Base-by-base conservation (phyloP, 2,113 vertebrate genomes). In the Symphodus melops region DNA sequence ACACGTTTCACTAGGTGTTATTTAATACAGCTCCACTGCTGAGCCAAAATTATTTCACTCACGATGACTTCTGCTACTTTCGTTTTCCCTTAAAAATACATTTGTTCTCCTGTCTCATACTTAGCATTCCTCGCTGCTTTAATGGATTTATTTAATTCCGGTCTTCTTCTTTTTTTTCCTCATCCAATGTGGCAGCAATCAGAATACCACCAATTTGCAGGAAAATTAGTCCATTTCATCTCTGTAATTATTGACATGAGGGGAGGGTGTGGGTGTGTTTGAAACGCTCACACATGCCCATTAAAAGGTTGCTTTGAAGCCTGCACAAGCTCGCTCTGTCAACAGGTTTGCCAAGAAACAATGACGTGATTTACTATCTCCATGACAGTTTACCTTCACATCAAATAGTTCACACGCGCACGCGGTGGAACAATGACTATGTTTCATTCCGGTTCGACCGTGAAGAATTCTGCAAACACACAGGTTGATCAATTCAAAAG, bases 1-100 rank as follows among this genome's bases (percentile, higher is more conserved):
- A 76, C 87, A 83, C 77, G 20, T 90, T 88, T 85, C 69, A 75
- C 68, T 37, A 86, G 85, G 87, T 91, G 87, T 86, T 87, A 88
- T 88, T 88, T 88, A 88, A 87, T 73, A 85, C 53, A 23, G 58
- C 68, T 78, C 65, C 44, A 41, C 77, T 28, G 71, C 76, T 17
- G 75, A 82, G 80, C 53, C 63, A 57, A 80, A 91, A 89, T 88
- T 21, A 84, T 85, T 86, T 89, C 74, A 78, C 68, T 79, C 70
- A 20, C 16, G 70, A 64, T 75, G 77, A 77, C 72, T 81, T 66
- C 62, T 72, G 68, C 72, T 78, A 65, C 49, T 70, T 85, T 86
- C 55, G n/a, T 64, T 79, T 59, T 58, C 37, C 70, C 84, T 81
- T 68, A 82, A 19, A 37, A 37, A 8, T 65, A 42, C 37, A 48